Conservation (phyloP, 2,797 vertebrate genomes). For the Spondyliosoma cantharus region DNA sequence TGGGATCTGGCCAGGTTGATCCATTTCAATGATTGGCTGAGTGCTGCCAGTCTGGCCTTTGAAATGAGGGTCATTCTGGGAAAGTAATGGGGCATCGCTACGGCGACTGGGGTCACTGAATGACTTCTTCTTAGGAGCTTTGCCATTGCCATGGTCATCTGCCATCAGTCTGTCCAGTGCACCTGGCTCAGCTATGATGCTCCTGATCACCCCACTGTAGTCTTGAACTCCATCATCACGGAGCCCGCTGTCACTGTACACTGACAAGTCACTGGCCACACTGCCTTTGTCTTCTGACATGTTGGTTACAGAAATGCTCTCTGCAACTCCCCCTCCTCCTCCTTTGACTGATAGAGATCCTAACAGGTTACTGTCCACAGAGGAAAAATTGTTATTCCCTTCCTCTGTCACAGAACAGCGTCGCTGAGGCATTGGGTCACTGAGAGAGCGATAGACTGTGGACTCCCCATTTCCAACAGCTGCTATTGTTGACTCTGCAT, state of each 20-base stretch:
- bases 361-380: conserved; percentile 94
- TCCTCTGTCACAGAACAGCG: conserved; percentile 86
- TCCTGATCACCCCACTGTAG: conserved; percentile 92
- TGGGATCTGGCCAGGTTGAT: conserved; percentile 85
- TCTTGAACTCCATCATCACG: conserved; percentile 83
- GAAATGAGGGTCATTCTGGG: conserved; percentile 75
- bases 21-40: conserved; percentile 91
- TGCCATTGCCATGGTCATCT: conserved; percentile 91
- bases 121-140: conserved; percentile 96
- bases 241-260: conserved; percentile 89
- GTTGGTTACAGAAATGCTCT: conserved; percentile 72
- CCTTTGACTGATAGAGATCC: conserved; percentile 90
- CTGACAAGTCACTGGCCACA: conserved; percentile 92
- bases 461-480: conserved; percentile 76
- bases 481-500: conserved; percentile 80
- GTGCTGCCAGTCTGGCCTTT: conserved; percentile 81
- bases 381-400: conserved; percentile 84
- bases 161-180: conserved; percentile 89
- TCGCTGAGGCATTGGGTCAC: conserved; percentile 99
- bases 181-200: conserved; percentile 92
- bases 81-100: conserved; percentile 81
- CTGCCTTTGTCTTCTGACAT: conserved; percentile 88
- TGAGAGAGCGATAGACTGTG: conserved; percentile 91
- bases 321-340: conserved; percentile 77
- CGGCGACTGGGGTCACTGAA: conserved; percentile 97